Base-by-base conservation (phyloP, 2,113 vertebrate genomes). In the Aptenodytes patagonicus region DNA sequence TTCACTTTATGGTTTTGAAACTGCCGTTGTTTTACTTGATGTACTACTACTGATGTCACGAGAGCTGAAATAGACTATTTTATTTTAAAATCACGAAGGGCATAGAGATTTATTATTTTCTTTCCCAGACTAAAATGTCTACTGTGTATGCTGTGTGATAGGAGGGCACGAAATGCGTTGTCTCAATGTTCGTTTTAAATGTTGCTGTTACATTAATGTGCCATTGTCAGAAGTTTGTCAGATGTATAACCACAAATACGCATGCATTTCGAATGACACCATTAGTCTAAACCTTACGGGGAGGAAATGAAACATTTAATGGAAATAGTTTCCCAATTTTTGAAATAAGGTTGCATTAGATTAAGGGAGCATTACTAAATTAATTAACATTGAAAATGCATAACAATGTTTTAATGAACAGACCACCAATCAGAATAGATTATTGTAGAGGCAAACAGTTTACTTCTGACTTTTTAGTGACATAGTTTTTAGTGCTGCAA, bases 1-100 rank as follows among this genome's bases (percentile, higher is more conserved):
- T 92, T 87, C 60, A 61, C 18, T 65, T 70, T 22, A 40, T 17
- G 24, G 26, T 36, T 95, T 80, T 89, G 49, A 80, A 83, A 76
- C 40, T 64, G 34, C 54, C 91, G 26, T 4, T 78, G 11, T 54
- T 90, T 85, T 73, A 57, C 21, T 72, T 61, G 40, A 25, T 4
- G 0, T 54, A 22, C 32, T 68, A 44, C 32, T 76, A 47, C 4
- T 19, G 17, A 42, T 44, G 28, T 11, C 18, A 52, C 0, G 0
- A 65, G 29, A 86, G 21, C 36, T 47, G 55, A 55, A 57, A 76
- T 8, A 60, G 38, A 47, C 18, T 7, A 47, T 71, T 76, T 52
- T 34, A 34, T n/a, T 85, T 72, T 49, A 61, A 85, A 95, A 49
- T 76, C 25, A 52, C 18, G 40, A 76, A 57, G 11, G 20, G 17